Conservation (phyloP, 1,140 invertebrate genomes). For the Drosophila arawakana region DNA sequence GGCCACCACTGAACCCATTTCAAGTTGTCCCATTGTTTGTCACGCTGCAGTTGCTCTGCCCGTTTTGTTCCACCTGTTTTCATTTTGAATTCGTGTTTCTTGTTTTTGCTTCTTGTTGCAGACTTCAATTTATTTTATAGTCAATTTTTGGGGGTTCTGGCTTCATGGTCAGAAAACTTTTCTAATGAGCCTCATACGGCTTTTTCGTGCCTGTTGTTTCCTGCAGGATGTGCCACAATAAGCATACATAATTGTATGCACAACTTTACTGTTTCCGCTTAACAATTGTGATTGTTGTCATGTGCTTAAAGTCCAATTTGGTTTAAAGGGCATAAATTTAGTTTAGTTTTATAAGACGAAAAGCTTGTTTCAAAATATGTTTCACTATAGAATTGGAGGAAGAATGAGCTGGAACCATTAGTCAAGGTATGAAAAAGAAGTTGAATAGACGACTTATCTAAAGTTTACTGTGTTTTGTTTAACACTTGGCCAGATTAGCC, state of each 20-base stretch:
- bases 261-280: conserved; percentile 22
- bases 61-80: conserved; percentile 26
- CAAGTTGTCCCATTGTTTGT: conserved; percentile 62
- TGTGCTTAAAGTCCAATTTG: not conserved
- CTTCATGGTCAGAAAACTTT: conserved; percentile 48
- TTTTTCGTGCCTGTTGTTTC: conserved; percentile 42
- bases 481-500: no score
- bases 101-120: conserved; percentile 14
- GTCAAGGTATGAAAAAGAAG: not conserved
- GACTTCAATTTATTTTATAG: conserved; percentile 69
- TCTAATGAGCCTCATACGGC: conserved; percentile 58
- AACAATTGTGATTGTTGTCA: conserved; percentile 19
- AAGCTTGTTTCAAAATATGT: no score
- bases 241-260: conserved; percentile 41
- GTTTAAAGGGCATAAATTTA: conserved; percentile 7
- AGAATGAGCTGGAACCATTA: not conserved
- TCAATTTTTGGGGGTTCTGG: conserved; percentile 28
- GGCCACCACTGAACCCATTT: conserved; percentile 53
- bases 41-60: conserved; percentile 63
- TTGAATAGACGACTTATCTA: no score
- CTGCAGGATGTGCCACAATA: conserved; percentile 46
- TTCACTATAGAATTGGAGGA: no score
- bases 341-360: no score
- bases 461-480: no score
- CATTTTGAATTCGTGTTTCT: conserved; percentile 18